phyloP scores from a whole-genome alignment of 1,140 invertebrate genomes.

The Drosophila mojavensis region DNA sequence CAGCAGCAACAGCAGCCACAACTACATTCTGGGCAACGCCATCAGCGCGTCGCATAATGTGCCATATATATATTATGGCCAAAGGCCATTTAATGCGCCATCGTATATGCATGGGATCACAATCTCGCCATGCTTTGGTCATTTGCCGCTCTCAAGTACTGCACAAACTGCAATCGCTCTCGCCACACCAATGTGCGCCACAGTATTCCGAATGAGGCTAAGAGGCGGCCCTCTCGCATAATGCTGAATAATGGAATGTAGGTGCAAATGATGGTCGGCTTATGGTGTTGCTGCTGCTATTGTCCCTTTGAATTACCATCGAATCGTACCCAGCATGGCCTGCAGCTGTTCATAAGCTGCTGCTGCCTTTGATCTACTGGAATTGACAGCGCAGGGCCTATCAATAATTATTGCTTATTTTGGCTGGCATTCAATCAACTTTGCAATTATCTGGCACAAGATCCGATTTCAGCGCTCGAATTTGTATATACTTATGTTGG shows the following conservation, averaged over 20 bases:
- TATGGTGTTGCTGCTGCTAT: constrained; percentile 35
- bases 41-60: too few relatives aligned
- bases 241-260: constrained; percentile 29
- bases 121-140: constrained; percentile 31
- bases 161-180: constrained; percentile 58
- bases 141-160: constrained; percentile 56
- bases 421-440: constrained; percentile 10
- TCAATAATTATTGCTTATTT: background rate
- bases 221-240: too few relatives aligned
- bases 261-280: constrained; percentile 70
- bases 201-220: too few relatives aligned
- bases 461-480: background rate
- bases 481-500: too few relatives aligned
- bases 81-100: constrained; percentile 66
- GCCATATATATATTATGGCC: constrained; percentile 65
- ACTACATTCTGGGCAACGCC: background rate
- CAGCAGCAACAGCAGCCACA: too few relatives aligned
- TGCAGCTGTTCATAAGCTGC: constrained; percentile 10
- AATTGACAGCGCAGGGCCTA: background rate
- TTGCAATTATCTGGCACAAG: background rate
- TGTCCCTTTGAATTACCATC: constrained; percentile 21
- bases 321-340: background rate
- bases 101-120: constrained; percentile 66
- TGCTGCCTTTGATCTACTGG: background rate
- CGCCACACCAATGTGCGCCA: constrained; percentile 5